A percentile compares a stretch with the other conserved stretches of the same genome.
phyloP scores from a whole-genome alignment of 1,140 invertebrate species.

The Drosophila insularis region DNA sequence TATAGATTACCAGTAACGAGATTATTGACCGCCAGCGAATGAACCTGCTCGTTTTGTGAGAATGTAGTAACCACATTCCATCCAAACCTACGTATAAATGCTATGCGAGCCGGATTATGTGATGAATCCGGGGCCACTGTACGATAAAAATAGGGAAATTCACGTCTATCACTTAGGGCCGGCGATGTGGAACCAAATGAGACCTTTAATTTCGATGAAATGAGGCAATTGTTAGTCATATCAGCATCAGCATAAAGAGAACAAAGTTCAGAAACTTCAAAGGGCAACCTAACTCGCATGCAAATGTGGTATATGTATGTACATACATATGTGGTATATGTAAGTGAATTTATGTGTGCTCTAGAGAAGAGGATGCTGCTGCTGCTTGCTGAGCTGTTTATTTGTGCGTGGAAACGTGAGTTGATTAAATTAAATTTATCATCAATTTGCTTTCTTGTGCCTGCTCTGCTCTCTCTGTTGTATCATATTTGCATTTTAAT shows the following conservation, averaged over 20 bases:
- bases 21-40: constrained; percentile 92
- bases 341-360: constrained; percentile 65
- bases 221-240: constrained; percentile 33
- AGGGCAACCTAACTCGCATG: constrained; percentile 48
- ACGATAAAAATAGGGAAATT: constrained; percentile 94
- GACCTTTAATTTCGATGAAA: constrained; percentile 84
- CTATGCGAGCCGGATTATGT: constrained; percentile 92
- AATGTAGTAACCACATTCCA: constrained; percentile 94
- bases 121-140: constrained; percentile 94
- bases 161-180: constrained; percentile 91
- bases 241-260: background rate
- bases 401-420: constrained; percentile 73
- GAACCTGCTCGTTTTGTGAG: constrained; percentile 92
- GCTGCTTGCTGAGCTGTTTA: constrained; percentile 36
- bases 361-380: constrained; percentile 37
- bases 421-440: constrained; percentile 69
- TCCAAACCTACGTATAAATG: constrained; percentile 91
- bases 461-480: background rate
- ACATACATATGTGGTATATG: background rate
- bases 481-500: constrained; percentile 54
- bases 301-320: constrained; percentile 27
- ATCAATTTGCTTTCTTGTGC: background rate
- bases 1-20: constrained; percentile 85
- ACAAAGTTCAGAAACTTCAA: constrained; percentile 63
- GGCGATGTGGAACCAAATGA: constrained; percentile 94